Base-by-base conservation (phyloP, 2,113 vertebrate genomes). In the Ceyx cyanopectus region DNA sequence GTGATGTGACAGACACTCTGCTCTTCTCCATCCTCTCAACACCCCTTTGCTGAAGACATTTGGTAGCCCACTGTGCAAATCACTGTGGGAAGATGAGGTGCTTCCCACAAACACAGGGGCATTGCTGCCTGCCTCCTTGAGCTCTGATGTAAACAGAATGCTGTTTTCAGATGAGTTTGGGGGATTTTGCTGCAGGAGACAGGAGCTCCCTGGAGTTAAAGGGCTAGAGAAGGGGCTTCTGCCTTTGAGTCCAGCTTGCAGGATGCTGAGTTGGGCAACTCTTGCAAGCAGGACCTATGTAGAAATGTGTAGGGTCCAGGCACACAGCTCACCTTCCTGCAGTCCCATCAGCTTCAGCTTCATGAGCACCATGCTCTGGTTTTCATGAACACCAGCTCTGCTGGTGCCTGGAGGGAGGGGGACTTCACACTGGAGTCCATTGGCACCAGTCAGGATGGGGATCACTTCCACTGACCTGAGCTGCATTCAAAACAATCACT, bases 391-490 rank as follows among this genome's bases (percentile, higher is more conserved):
- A 37, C 37, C 37, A 43, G 80, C 57, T 79, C 73, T 50, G 54
- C 23, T 1, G 17, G 1, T 65, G 66, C 61, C 46, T 29, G 61
- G 46, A 66, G 26, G 32, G 18, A 29, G 26, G 27, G 16, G 21
- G 10, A 6, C 57, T 66, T 48, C 7, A 14, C 0, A 0, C 56
- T 60, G 61, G 68, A 67, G 51, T 30, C 24, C 0, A 7, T 54
- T 86, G 83, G 77, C 84, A 2, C 41, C 84, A 75, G 61, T 9
- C 34, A 60, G 81, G 69, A 78, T 89, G 22, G 54, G 67, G 85
- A 57, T 83, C 48, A 5, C 66, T 93, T 18, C 73, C 26, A 5
- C 27, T 50, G 86, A 86, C 86, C 81, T 37, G 90, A 93, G 88
- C 93, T 65, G 37, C 27, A 1, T 84, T 87, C 62, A 81, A 61